phyloP scores from a whole-genome alignment of 1,140 invertebrate species.

The Pseudomyrmex cubaensis region DNA sequence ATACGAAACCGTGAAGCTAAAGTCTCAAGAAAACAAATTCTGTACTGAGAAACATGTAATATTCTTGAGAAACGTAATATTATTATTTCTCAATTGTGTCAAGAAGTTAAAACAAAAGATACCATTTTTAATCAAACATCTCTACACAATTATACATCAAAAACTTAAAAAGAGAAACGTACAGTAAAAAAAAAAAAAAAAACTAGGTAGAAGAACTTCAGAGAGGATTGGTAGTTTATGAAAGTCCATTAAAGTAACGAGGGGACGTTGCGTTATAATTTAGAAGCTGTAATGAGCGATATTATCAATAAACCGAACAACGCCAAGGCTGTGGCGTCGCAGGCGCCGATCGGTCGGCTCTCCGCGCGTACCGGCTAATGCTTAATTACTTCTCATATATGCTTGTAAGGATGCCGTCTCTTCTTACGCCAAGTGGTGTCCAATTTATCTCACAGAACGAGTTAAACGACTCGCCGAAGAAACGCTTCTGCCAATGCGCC shows the following conservation, averaged over 20 bases:
- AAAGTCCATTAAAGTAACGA: slow-evolving; percentile 23
- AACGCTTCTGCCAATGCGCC: slow-evolving; percentile 2
- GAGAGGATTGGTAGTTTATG: not conserved
- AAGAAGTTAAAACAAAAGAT: too few species aligned
- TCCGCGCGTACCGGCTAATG: slow-evolving; percentile 51
- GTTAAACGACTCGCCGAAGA: slow-evolving; percentile 60
- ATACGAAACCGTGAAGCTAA: too few species aligned
- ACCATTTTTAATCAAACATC: too few species aligned
- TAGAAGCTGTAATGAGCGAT: slow-evolving; percentile 28
- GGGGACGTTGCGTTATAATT: slow-evolving; percentile 32
- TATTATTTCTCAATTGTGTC: too few species aligned
- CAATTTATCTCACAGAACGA: slow-evolving; percentile 62
- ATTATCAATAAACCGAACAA: slow-evolving; percentile 42
- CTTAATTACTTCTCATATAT: slow-evolving; percentile 77
- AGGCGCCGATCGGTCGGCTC: slow-evolving; percentile 69
- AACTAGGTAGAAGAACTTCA: too few species aligned
- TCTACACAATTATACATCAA: too few species aligned
- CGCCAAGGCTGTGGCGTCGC: slow-evolving; percentile 18
- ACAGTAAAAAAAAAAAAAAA: too few species aligned
- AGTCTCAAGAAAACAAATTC: too few species aligned
- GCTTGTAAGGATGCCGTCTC: slow-evolving; percentile 79
- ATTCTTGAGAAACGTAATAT: not conserved
- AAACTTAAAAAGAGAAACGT: too few species aligned
- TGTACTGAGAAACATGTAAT: not conserved
- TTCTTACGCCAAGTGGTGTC: slow-evolving; percentile 71